Base-by-base conservation (phyloP, 1,140 invertebrate genomes). In the Anastrepha obliqua region DNA sequence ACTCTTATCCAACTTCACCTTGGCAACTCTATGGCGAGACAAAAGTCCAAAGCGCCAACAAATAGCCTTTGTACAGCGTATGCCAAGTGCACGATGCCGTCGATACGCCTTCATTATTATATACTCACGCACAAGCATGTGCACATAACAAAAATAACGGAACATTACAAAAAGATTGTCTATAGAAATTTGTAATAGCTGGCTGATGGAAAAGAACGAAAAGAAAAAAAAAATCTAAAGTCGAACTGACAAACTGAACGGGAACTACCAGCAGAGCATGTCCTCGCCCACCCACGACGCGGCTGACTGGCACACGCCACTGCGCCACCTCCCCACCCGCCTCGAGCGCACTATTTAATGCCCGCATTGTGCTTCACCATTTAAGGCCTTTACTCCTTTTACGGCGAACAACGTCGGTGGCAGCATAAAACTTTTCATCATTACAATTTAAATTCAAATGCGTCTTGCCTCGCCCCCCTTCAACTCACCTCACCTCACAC, bases 391-490 rank as follows among this genome's bases (percentile, higher is more conserved):
- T 81, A 81, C 74, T 81, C 74, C 74, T 81, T 81, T 81, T 81
- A 81, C 11, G 74, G 74, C 47, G 29, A 58, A 81, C 44, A 55
- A 20, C 74, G 2, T 74, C 47, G 74, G 44, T 58, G 74, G 74
- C 74, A 55, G 74, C 47, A 81, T 6, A 55, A 81, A 81, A 81
- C 74, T 81, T 81, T 81, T 81, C 44, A 81, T 81, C 74, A 81
- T 81, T 81, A 81, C 74, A 81, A 81, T 81, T 81, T 81, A 81
- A 81, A 81, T 81, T 81, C 47, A 81, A 81, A 81, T 81, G 47
- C 47, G 74, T 81, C 74, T 55, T 55, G 17, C 74, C 47, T 13
- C 74, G 55, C 47, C 47, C 6, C 20, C 74, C 51, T 55, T 55
- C 11, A 0, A 11, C 51, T 17, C 47, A 47, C 44, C 74, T 20